These are phyloP conservation scores for Macrobrachium rosenbergii DNA, from an alignment of 1,140 invertebrate genomes.

Conservation along the genomic window DNA sequence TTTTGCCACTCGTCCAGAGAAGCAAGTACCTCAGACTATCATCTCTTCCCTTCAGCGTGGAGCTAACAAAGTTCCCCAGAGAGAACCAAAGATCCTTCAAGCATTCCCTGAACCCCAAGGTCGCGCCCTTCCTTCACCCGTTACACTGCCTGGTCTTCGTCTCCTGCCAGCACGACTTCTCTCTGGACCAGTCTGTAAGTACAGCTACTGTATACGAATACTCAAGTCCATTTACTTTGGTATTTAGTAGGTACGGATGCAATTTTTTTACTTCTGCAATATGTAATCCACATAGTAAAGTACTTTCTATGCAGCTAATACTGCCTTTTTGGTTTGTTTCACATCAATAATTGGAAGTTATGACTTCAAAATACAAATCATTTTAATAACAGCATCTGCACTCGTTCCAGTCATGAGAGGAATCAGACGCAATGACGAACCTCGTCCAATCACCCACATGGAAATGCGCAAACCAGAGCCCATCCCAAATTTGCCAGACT, in stretches of 20 bases:
- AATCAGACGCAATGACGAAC: not conserved
- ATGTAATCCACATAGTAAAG: no score
- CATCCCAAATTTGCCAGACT: not conserved
- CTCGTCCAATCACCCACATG: constrained; percentile 52
- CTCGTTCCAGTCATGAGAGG: not conserved
- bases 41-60: not conserved
- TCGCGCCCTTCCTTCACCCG: not conserved
- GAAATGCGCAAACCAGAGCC: constrained; percentile 25
- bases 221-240: no score
- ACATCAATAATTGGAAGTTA: not conserved
- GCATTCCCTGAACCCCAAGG: not conserved
- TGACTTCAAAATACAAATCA: no score
- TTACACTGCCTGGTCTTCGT: not conserved
- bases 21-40: constrained; percentile 2
- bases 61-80: not conserved
- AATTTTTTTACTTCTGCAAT: no score
- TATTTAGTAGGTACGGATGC: no score
- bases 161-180: constrained; percentile 10
- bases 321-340: no score
- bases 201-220: not conserved
- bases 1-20: not conserved
- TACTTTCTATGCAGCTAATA: no score
- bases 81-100: not conserved
- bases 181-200: constrained; percentile 1
- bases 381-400: not conserved